These are phyloP conservation scores for Dryocosmus kuriphilus DNA, from an alignment of 2,888 invertebrate genomes.

Conservation along the genomic window DNA sequence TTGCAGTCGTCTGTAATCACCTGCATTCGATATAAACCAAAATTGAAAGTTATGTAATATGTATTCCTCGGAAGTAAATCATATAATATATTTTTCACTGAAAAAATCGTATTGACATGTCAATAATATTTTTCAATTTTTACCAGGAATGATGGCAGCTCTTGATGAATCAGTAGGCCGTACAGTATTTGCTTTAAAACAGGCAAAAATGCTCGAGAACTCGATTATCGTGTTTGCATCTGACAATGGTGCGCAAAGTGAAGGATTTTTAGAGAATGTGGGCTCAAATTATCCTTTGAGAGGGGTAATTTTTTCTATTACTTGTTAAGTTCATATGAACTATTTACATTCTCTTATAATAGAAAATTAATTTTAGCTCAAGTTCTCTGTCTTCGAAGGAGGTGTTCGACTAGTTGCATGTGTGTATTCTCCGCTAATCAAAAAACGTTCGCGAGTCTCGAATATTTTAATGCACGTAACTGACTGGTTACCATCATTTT, in stretches of 20 bases:
- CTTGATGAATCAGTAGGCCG: constrained; percentile 83
- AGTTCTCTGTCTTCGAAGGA: constrained; percentile 92
- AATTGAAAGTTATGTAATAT: no score
- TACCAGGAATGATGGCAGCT: constrained; percentile 80
- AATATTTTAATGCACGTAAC: constrained; percentile 86
- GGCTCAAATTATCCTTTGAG: no score
- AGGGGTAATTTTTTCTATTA: constrained; percentile 73
- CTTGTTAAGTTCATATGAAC: no score
- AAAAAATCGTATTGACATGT: background rate
- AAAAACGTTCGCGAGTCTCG: constrained; percentile 80
- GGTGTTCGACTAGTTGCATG: constrained; percentile 88
- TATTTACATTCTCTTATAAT: background rate
- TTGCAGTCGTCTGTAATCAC: no score
- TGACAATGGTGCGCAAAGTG: constrained; percentile 81
- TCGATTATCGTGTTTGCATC: no score
- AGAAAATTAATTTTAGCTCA: constrained; percentile 79
- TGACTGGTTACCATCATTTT: constrained; percentile 90
- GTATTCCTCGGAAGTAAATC: no score
- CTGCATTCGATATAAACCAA: no score
- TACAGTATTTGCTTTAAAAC: no score
- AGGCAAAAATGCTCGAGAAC: no score
- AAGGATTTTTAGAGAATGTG: no score
- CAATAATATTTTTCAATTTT: background rate
- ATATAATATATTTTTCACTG: background rate
- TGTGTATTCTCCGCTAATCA: constrained; percentile 85